Conservation (phyloP, 2,888 invertebrate genomes). For the Apodemia hepburni region DNA sequence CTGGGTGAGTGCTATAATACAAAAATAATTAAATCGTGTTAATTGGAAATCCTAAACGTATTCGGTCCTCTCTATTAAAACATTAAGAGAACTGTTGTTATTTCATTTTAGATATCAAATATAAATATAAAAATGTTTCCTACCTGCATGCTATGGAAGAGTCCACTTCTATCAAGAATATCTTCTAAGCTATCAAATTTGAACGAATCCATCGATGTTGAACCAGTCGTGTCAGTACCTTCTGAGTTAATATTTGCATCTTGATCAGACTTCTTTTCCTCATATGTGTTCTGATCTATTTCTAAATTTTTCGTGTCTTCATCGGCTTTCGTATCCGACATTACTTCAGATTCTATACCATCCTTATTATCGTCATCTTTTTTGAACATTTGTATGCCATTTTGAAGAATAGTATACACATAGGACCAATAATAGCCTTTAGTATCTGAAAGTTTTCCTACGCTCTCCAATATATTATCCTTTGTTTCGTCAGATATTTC, state of each 20-base stretch:
- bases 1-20: too few species aligned
- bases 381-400: slow-evolving; percentile 1
- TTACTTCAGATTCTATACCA: not conserved
- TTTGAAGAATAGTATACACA: slow-evolving; percentile 30
- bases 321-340: slow-evolving; percentile 10
- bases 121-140: not conserved
- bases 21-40: too few species aligned
- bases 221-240: not conserved
- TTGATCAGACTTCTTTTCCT: not conserved
- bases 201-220: slow-evolving; percentile 2
- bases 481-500: slow-evolving; percentile 28
- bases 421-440: slow-evolving; percentile 50
- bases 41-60: too few species aligned
- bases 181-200: slow-evolving; percentile 30
- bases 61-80: too few species aligned
- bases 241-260: not conserved
- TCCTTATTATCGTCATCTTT: slow-evolving; percentile 2
- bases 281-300: not conserved
- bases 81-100: too few species aligned
- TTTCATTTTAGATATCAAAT: too few species aligned
- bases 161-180: slow-evolving; percentile 43
- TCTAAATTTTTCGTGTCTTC: not conserved
- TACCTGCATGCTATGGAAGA: slow-evolving; percentile 53
- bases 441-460: slow-evolving; percentile 31
- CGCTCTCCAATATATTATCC: slow-evolving; percentile 18